phyloP scores from a whole-genome alignment of 2,888 invertebrate genomes.

The Andrena bicolor region DNA sequence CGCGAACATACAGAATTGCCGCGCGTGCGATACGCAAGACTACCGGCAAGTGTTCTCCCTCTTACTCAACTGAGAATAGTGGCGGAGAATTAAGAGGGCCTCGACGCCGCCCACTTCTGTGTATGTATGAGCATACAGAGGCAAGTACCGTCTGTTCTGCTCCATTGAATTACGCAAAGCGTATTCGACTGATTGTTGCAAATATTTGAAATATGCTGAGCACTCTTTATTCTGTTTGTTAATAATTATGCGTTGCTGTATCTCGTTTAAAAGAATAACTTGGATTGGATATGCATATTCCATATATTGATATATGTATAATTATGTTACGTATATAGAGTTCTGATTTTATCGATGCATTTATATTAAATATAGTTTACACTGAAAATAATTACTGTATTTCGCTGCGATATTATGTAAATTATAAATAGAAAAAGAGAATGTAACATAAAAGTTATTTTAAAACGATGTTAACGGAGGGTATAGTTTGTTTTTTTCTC shows the following conservation, averaged over 20 bases:
- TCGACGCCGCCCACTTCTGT: too few species aligned
- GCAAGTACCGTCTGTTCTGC: too few species aligned
- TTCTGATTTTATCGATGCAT: slow-evolving; percentile 14
- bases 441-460: slow-evolving; percentile 44
- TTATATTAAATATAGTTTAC: slow-evolving; percentile 28
- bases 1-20: too few species aligned
- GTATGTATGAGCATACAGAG: too few species aligned
- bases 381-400: slow-evolving; percentile 28
- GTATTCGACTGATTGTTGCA: slow-evolving; percentile 14
- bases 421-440: slow-evolving; percentile 21
- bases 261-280: slow-evolving; percentile 24
- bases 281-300: slow-evolving; percentile 16
- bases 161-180: not conserved
- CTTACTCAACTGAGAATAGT: too few species aligned
- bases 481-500: not conserved
- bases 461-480: slow-evolving; percentile 19
- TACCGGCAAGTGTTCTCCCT: too few species aligned
- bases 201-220: slow-evolving; percentile 21
- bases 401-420: slow-evolving; percentile 8
- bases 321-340: slow-evolving; percentile 23
- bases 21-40: too few species aligned
- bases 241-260: slow-evolving; percentile 16
- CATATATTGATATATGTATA: slow-evolving; percentile 2
- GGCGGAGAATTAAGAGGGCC: too few species aligned
- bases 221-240: slow-evolving; percentile 21